These are phyloP conservation scores for Centropristis striata DNA, from an alignment of 2,113 vertebrate genomes.

Conservation along the genomic window DNA sequence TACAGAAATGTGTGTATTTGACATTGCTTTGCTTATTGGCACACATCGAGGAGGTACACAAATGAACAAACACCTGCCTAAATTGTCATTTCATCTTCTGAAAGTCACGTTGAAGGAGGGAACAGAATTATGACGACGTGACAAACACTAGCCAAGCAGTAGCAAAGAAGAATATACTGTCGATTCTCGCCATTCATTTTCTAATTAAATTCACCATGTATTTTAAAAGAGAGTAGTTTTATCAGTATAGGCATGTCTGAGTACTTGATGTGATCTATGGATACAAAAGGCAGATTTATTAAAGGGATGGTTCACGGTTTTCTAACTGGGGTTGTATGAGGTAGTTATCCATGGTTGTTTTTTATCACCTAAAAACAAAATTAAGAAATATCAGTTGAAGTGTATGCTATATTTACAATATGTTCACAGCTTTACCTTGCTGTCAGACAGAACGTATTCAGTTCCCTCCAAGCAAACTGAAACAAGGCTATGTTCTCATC, in stretches of 20 bases:
- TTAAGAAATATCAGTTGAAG: too few relatives aligned
- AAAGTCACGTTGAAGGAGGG: background rate
- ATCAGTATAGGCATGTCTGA: background rate
- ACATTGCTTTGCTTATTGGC: background rate
- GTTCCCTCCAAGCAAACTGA: too few relatives aligned
- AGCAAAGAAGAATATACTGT: background rate
- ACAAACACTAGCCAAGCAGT: background rate
- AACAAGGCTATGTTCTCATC: too few relatives aligned
- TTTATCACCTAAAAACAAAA: too few relatives aligned
- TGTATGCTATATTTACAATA: too few relatives aligned
- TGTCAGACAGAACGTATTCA: too few relatives aligned
- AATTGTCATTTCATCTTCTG: too few relatives aligned
- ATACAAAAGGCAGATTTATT: background rate
- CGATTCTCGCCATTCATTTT: background rate
- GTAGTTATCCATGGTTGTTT: too few relatives aligned
- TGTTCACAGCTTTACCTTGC: too few relatives aligned
- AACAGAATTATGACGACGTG: background rate
- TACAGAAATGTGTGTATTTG: background rate
- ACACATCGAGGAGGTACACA: background rate
- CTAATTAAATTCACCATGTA: background rate
- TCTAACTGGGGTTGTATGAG: too few relatives aligned
- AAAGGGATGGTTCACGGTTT: too few relatives aligned
- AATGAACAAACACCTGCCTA: background rate
- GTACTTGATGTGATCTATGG: background rate
- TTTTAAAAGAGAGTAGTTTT: background rate